Evolutionary conservation across 1,140 invertebrate species (phyloP).

Genomic region (Drosophila ficusphila): DNA sequence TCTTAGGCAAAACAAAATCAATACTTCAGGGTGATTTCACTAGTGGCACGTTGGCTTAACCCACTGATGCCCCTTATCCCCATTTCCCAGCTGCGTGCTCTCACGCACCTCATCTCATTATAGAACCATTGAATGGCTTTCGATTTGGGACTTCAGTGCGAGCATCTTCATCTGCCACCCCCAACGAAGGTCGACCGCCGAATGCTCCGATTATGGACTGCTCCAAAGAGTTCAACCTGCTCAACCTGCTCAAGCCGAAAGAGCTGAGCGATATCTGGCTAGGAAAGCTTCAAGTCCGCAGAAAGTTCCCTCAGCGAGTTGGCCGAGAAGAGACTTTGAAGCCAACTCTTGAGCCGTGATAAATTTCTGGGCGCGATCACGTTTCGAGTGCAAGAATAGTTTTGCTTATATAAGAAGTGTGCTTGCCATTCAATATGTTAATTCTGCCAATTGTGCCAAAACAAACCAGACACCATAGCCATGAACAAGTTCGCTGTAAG

Average conservation of each 20-base stretch:
- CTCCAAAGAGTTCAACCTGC: conserved; percentile 2
- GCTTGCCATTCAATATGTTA: conserved; percentile 76
- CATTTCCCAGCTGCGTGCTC: conserved; percentile 29
- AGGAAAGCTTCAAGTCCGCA: conserved; percentile 23
- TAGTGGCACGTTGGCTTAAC: neutral
- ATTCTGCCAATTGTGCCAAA: conserved; percentile 78
- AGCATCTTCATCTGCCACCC: conserved; percentile 5
- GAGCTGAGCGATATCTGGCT: conserved; percentile 25
- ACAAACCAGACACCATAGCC: conserved; percentile 57
- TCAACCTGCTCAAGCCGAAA: conserved; percentile 16
- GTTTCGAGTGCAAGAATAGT: conserved; percentile 71
- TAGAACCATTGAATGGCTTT: neutral
- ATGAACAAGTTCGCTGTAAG: conserved; percentile 79
- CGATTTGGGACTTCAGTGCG: neutral
- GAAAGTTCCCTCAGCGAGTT: conserved; percentile 33
- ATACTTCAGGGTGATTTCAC: neutral
- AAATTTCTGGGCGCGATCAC: conserved; percentile 73
- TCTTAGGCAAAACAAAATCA: neutral
- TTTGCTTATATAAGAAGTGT: conserved; percentile 81
- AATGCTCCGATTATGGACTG: conserved; percentile 20
- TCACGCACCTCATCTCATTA: conserved; percentile 34
- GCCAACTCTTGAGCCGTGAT: conserved; percentile 57
- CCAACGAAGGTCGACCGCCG: conserved; percentile 19
- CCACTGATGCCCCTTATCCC: neutral
- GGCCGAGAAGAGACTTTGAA: conserved; percentile 29